Base-by-base conservation (phyloP, 1,140 invertebrate species). In the Macrosteles quadrilineatus region DNA sequence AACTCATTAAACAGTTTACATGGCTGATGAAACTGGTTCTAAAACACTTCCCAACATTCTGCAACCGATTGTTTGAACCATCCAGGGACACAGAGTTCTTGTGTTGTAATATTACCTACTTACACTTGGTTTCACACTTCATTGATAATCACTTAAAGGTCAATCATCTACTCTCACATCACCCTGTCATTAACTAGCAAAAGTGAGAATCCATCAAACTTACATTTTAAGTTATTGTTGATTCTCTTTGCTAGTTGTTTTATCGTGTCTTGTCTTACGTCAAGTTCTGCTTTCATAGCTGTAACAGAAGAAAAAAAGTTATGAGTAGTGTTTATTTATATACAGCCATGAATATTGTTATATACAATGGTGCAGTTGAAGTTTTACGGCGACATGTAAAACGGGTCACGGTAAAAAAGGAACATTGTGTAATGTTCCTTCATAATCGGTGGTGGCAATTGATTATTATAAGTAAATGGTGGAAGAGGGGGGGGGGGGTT, bases 221-320 rank as follows among this genome's bases (percentile, higher is more conserved):
- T 70, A 75, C 74, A 67, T 75, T 75, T 75, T 55, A 75, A 68
- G 69, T 62, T 71, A 29, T 55, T 65, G 63, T 69, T 73, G 30
- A 75, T 68, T 68, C 73, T 74, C 45, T 74, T 75, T n/a, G 72
- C 73, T 19, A 74, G 59, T n/a, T 59, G 63, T 69, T 75, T 75
- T n/a, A 75, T 73, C 19, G 68, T 68, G 17, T 72, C 69, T 12
- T 69, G 63, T n/a, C 73, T 32, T 21, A 63, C 70, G 19, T 75
- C 74, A 3, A 75, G 43, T 68, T 75, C 74, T 19, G 50, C 27
- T 70, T 75, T 75, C 62, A 71, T 71, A 62, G 59, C 74, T 75
- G 68, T 59, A 71, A 72, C 57, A n/a, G 62, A 29, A 72, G 57
- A 62, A 19, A 53, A 65, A 53, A 43, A 4, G 6, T n/a, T 12